Percentiles rank a stretch among this genome's conserved stretches.
Evolutionary conservation across 2,113 vertebrate genomes (phyloP).

Genomic region (Coturnix japonica): DNA sequence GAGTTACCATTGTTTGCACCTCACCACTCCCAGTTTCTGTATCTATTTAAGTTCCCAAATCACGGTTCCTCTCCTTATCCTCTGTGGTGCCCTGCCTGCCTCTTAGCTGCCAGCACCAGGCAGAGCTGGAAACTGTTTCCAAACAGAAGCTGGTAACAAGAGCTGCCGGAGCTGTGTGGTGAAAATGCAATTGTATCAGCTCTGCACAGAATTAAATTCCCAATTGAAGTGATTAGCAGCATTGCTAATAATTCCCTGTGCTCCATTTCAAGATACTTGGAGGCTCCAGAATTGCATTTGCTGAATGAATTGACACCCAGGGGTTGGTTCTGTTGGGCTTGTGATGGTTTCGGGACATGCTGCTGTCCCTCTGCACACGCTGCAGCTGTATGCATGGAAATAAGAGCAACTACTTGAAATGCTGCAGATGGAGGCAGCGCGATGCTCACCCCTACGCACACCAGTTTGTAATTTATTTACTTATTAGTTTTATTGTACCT

Average conservation of each 20-base stretch:
- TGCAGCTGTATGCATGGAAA: rapidly evolving
- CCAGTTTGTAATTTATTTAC: too few relatives aligned
- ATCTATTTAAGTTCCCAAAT: neutral
- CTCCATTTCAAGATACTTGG: neutral
- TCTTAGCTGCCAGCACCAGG: neutral
- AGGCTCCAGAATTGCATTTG: neutral
- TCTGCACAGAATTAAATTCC: neutral
- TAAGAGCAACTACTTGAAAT: rapidly evolving
- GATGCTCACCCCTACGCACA: neutral
- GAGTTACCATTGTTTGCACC: neutral
- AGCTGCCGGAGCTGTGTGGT: neutral
- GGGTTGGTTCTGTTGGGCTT: neutral
- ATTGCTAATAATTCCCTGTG: neutral
- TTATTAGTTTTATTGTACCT: too few relatives aligned
- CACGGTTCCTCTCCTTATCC: neutral
- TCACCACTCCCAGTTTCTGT: rapidly evolving
- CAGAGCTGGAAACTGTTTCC: rapidly evolving
- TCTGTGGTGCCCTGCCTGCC: neutral
- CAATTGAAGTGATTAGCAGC: neutral
- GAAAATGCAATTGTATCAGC: neutral
- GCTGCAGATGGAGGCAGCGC: rapidly evolving
- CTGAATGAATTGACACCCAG: neutral
- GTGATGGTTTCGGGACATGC: neutral
- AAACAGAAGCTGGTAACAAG: neutral
- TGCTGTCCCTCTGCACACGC: rapidly evolving